A percentile compares a stretch with the other conserved stretches of the same genome.
Conservation (phyloP, 2,888 invertebrate species). For the Amblyjoppa fuscipennis region DNA sequence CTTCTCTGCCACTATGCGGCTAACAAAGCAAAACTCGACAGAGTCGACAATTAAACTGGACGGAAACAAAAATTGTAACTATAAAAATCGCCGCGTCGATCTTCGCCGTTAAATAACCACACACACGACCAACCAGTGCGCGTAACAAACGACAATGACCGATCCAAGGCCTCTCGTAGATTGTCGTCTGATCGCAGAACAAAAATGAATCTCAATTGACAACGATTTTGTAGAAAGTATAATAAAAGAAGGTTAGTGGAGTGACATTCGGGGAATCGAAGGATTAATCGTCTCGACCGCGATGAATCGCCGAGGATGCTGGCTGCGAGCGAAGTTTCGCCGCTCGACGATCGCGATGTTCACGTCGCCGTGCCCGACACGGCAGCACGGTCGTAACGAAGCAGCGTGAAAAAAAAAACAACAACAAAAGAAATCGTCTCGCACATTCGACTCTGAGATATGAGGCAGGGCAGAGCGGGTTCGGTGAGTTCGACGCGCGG, state of each 20-base stretch:
- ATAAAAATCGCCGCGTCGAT: not conserved
- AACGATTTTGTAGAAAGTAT: not conserved
- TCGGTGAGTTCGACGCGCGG: constrained; percentile 65
- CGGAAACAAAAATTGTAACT: constrained; percentile 3
- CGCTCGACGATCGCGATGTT: constrained; percentile 22
- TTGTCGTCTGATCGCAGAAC: not conserved
- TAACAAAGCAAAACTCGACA: not conserved
- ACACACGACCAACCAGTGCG: not conserved
- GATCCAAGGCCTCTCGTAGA: not conserved
- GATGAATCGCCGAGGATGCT: constrained; percentile 32
- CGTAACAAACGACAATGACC: not conserved
- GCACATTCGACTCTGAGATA: not conserved
- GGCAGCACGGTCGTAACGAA: constrained; percentile 25
- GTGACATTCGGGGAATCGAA: constrained; percentile 40
- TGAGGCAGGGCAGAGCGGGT: constrained; percentile 5
- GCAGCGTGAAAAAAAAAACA: constrained; percentile 1
- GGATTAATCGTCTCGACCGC: constrained; percentile 20
- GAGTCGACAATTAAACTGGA: not conserved
- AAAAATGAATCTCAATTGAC: constrained; percentile 9
- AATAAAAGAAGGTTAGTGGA: constrained; percentile 29
- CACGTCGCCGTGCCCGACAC: constrained; percentile 3
- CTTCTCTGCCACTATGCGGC: constrained; percentile 34
- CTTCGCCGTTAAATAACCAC: not conserved
- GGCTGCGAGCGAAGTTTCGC: constrained; percentile 2
- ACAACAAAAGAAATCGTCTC: not conserved